These are phyloP conservation scores for Zosterops hypoxanthus DNA, from an alignment of 2,113 vertebrate species.

Conservation along the genomic window DNA sequence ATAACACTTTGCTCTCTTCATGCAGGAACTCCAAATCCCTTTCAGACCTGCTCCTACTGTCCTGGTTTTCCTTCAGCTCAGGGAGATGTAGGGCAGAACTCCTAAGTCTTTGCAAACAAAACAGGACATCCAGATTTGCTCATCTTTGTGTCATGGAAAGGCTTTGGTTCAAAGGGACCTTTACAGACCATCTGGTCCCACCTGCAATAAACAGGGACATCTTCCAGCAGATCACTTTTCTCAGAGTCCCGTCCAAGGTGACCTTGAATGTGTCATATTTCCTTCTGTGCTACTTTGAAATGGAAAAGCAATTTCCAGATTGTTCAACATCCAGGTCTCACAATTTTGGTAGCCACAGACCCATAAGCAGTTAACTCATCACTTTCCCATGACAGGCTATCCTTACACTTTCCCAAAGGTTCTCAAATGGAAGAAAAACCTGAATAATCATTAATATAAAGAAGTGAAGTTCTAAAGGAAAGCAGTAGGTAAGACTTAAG, in stretches of 20 bases:
- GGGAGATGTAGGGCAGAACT: background rate
- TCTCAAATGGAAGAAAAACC: background rate
- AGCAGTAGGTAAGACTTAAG: background rate
- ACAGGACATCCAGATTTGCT: background rate
- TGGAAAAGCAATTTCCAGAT: background rate
- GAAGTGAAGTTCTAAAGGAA: background rate
- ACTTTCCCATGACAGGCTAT: background rate
- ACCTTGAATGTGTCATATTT: background rate
- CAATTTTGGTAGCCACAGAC: background rate
- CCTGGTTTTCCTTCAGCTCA: no score
- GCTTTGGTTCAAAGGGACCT: background rate
- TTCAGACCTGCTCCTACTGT: no score
- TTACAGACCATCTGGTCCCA: background rate
- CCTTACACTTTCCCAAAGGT: background rate
- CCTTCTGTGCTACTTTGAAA: background rate
- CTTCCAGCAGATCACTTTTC: background rate
- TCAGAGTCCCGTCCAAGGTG: accelerated
- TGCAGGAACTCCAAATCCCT: background rate
- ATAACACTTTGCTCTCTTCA: background rate
- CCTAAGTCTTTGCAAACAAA: background rate
- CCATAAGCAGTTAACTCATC: background rate
- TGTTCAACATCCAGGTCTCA: background rate
- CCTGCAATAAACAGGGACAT: background rate
- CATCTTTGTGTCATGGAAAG: background rate
- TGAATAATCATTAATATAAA: background rate